A percentile compares a stretch with the other conserved stretches of the same genome.
Conservation (phyloP, 2,113 vertebrate genomes). For the Podarcis cretensis region DNA sequence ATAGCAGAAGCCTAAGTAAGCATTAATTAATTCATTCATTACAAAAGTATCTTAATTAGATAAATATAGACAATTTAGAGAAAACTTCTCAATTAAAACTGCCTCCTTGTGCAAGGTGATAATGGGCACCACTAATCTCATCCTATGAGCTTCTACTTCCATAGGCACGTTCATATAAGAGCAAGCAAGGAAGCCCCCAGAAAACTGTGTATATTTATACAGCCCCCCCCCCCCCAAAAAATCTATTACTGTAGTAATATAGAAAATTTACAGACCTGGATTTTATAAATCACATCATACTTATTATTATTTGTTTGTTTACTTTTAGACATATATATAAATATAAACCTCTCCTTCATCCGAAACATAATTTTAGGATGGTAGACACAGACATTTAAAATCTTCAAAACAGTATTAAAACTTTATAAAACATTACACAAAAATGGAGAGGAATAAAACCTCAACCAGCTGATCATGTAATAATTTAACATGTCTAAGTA, state of each 20-base stretch:
- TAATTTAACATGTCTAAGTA: too few relatives aligned
- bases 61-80: slow-evolving; percentile 4
- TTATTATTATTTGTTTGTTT: not conserved
- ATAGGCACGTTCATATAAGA: not conserved
- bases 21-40: slow-evolving; percentile 15
- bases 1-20: slow-evolving; percentile 7
- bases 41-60: not conserved
- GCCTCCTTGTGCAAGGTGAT: not conserved
- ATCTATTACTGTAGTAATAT: not conserved
- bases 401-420: too few relatives aligned
- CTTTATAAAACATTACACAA: too few relatives aligned
- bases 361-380: too few relatives aligned
- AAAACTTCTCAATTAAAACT: slow-evolving; percentile 13
- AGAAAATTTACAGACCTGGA: not conserved
- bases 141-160: not conserved
- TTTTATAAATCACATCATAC: not conserved
- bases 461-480: too few relatives aligned
- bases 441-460: too few relatives aligned
- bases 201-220: not conserved
- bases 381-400: too few relatives aligned
- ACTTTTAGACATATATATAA: too few relatives aligned
- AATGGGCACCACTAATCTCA: not conserved
- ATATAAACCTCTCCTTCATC: too few relatives aligned
- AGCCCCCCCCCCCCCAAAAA: not conserved
- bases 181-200: not conserved